A percentile compares a stretch with the other conserved stretches of the same genome.
Evolutionary conservation across 2,888 invertebrate species (phyloP).

Genomic region (Parnassius smintheus): DNA sequence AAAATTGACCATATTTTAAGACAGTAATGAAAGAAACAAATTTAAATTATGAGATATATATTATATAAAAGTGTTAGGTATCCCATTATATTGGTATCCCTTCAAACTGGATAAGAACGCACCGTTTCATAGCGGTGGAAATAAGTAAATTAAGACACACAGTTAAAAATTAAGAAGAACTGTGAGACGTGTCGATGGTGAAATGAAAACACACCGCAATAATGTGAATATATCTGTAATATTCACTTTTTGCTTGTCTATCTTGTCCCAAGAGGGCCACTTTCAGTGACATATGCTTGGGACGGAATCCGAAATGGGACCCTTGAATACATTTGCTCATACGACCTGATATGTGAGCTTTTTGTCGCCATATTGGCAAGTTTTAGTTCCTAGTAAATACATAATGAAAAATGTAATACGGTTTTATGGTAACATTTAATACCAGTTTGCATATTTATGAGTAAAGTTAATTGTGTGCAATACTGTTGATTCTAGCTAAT

Average conservation of each 20-base stretch:
- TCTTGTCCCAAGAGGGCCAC: conserved; percentile 65
- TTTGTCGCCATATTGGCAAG: conserved; percentile 66
- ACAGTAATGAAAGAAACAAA: too few relatives aligned
- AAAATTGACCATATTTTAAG: too few relatives aligned
- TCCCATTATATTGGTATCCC: background rate
- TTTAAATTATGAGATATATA: background rate
- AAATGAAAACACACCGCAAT: conserved; percentile 52
- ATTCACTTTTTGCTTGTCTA: conserved; percentile 72
- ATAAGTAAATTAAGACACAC: too few relatives aligned
- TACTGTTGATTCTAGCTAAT: too few relatives aligned
- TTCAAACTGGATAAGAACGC: background rate
- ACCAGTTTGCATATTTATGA: too few relatives aligned
- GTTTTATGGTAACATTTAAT: too few relatives aligned
- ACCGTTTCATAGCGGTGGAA: too few relatives aligned
- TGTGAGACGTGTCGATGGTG: background rate
- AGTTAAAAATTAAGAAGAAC: too few relatives aligned
- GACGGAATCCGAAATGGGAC: conserved; percentile 63
- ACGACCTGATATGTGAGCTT: conserved; percentile 64
- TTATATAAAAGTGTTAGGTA: background rate
- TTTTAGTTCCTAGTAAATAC: conserved; percentile 21
- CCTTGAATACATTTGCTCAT: conserved; percentile 75
- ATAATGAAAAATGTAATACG: too few relatives aligned
- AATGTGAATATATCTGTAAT: conserved; percentile 77
- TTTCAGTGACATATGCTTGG: conserved; percentile 73
- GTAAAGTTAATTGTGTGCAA: too few relatives aligned